Evolutionary conservation across 2,888 invertebrate genomes (phyloP), one percentile per base, ranked within the genome.

Genomic region (Tineola bisselliella): DNA sequence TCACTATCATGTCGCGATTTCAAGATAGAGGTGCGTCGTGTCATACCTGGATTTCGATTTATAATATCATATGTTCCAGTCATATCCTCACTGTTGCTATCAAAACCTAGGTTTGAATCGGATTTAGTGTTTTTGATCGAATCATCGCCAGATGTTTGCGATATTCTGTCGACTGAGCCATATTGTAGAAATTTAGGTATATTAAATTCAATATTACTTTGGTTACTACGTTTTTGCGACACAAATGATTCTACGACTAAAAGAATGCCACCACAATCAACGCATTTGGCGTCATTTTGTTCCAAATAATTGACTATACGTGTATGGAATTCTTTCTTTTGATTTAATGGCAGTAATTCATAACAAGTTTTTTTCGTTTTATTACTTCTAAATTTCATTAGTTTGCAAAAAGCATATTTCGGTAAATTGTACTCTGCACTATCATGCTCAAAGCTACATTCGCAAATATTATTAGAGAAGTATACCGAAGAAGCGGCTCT

Each of bases 351-450:
- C 18, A 90, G 70, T 31, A 89, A 68, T 64, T 89, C 88, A 65
- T 90, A 89, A 62, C 89, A 87, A 0, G 88, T 79, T 63, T 79
- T 77, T 64, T 87, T 80, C 44, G 89, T 84, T 61, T 75, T 81
- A 63, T 76, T 81, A 64, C 81, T 87, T 70, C 81, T 86, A 67
- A 91, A 91, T 68, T 84, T 87, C 69, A 90, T 76, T 10, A 89
- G 71, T 69, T 87, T 88, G 68, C 91, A 91, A 70, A 86, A 88
- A 8, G 90, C 88, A 66, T 89, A 89, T 66, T 79, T 80, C 0
- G 90, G 88, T 54, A 89, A 69, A 58, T 76, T 69, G 63, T 65
- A 67, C 18, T 63, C 67, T 59, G 81, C 76, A 12, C 77, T 68
- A 48, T 83, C 77, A 63, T 78, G 74, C 6, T 82, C 79, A 66